Evolutionary conservation across 1,140 invertebrate species (phyloP).

Genomic region (Drosophila nannoptera): DNA sequence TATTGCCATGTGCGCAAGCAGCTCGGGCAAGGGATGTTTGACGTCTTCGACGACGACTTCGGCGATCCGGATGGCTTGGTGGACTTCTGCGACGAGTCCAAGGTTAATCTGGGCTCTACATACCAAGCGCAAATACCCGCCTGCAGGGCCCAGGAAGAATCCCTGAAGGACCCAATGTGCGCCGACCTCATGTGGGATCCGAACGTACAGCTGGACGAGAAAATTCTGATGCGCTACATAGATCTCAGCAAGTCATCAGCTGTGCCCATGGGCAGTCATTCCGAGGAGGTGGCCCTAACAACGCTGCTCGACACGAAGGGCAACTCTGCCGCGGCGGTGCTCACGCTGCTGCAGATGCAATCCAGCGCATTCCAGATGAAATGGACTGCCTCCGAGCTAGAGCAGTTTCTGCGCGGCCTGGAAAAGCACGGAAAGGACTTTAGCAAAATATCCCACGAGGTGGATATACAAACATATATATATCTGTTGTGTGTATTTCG

Average conservation of each 20-base stretch:
- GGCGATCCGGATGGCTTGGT: conserved; percentile 71
- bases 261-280: conserved; percentile 92
- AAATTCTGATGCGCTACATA: conserved; percentile 83
- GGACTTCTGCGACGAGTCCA: conserved; percentile 78
- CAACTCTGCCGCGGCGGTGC: conserved; percentile 92
- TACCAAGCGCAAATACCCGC: conserved; percentile 92
- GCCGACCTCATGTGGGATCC: conserved; percentile 94
- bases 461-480: conserved; percentile 69
- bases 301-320: conserved; percentile 91
- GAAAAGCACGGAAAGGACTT: conserved; percentile 97
- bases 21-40: conserved; percentile 59
- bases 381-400: conserved; percentile 93
- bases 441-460: conserved; percentile 90
- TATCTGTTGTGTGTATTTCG: no score
- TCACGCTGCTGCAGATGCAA: conserved; percentile 86
- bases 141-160: conserved; percentile 57
- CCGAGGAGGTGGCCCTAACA: conserved; percentile 96
- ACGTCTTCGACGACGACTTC: conserved; percentile 73
- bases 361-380: conserved; percentile 87
- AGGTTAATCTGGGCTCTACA: conserved; percentile 94
- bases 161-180: conserved; percentile 64
- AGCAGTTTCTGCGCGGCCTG: conserved; percentile 91
- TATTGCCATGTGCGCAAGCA: conserved; percentile 81
- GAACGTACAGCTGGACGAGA: conserved; percentile 81
- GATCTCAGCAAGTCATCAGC: conserved; percentile 95